Percentiles rank a stretch among this genome's conserved stretches.
Evolutionary conservation across 2,888 invertebrate species (phyloP).

Genomic region (Pogonocherus hispidulus): DNA sequence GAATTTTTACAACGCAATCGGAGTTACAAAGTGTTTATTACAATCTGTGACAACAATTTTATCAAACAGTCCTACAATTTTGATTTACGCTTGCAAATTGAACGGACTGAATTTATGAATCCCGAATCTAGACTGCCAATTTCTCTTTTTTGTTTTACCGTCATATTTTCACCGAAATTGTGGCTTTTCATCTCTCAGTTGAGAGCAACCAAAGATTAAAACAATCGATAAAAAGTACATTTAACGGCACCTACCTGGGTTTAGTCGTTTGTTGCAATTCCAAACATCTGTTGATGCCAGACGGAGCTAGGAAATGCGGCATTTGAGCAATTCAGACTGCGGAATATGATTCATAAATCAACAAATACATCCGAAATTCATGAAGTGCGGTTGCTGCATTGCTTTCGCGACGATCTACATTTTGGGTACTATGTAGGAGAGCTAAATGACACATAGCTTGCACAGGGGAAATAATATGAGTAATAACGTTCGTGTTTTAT

Average conservation of each 20-base stretch:
- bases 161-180: too few species aligned
- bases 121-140: too few species aligned
- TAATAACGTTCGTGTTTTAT: background rate
- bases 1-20: too few species aligned
- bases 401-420: background rate
- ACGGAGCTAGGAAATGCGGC: background rate
- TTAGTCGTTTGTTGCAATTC: constrained; percentile 2
- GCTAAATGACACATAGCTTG: background rate
- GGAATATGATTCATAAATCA: constrained; percentile 2
- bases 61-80: too few species aligned
- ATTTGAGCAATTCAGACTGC: background rate
- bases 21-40: too few species aligned
- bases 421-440: background rate
- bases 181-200: too few species aligned
- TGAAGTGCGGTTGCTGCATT: background rate
- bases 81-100: too few species aligned
- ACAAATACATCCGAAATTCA: background rate
- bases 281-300: constrained; percentile 1
- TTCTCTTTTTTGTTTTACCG: too few species aligned
- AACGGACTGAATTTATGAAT: too few species aligned
- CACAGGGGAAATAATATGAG: background rate
- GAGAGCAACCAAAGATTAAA: too few species aligned
- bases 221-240: too few species aligned
- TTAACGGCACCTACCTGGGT: background rate
- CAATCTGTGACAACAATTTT: too few species aligned